Evolutionary conservation across 2,797 vertebrate species (phyloP).

Genomic region (Hybognathus amarus): DNA sequence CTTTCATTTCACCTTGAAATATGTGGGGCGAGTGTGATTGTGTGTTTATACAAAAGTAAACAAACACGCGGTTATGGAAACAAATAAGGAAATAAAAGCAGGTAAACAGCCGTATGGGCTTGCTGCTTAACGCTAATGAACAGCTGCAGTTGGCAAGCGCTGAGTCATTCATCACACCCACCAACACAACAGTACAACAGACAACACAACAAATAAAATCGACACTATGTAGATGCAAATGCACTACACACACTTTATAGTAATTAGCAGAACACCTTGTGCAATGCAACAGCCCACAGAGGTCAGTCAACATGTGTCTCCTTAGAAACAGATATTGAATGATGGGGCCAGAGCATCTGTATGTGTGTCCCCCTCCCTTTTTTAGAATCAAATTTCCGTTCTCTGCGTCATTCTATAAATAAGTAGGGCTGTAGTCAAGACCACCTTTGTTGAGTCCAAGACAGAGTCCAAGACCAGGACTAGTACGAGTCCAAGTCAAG

Average conservation of each 20-base stretch:
- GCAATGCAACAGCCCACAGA: not conserved
- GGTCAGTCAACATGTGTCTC: not conserved
- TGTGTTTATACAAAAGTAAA: slow-evolving; percentile 3
- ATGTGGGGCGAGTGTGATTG: not conserved
- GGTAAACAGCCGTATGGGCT: slow-evolving; percentile 5
- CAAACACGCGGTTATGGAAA: slow-evolving; percentile 6
- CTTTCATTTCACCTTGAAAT: slow-evolving; percentile 30
- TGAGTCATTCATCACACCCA: slow-evolving; percentile 5
- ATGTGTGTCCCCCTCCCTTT: not conserved
- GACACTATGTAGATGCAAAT: not conserved
- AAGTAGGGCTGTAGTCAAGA: no score
- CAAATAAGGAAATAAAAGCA: slow-evolving; percentile 41
- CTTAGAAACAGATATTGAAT: not conserved
- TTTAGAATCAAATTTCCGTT: not conserved
- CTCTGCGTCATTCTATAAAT: not conserved
- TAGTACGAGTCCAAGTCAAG: no score
- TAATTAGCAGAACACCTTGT: not conserved
- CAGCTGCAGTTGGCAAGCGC: slow-evolving; percentile 33
- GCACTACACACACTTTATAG: not conserved
- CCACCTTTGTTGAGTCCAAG: no score
- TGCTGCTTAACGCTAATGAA: slow-evolving; percentile 10
- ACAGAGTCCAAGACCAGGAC: no score
- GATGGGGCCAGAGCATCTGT: not conserved
- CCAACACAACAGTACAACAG: slow-evolving; percentile 11
- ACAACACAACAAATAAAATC: slow-evolving; percentile 9